Conservation (phyloP, 2,113 vertebrate species). For the Vicugna pacos region DNA sequence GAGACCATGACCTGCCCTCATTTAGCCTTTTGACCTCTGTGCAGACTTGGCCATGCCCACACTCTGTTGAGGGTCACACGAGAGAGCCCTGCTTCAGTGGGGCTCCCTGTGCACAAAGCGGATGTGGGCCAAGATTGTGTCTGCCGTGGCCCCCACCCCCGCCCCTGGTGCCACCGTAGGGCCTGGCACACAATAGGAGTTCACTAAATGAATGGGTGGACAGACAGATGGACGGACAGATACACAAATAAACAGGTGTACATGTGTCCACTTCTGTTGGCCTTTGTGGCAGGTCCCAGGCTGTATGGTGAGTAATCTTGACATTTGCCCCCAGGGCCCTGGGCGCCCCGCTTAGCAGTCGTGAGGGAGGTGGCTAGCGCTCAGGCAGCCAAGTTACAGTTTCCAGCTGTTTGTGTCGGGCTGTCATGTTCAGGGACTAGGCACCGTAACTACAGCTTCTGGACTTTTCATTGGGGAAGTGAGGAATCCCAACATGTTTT, state of each 20-base stretch:
- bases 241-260: neutral
- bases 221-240: neutral
- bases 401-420: slow-evolving; percentile 88
- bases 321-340: neutral
- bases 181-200: neutral
- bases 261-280: neutral
- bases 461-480: slow-evolving; percentile 86
- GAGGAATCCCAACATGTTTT: slow-evolving; percentile 85
- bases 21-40: neutral
- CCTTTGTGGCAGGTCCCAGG: neutral
- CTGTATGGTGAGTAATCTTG: slow-evolving; percentile 59
- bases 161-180: neutral
- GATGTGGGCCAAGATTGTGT: neutral
- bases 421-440: slow-evolving; percentile 90
- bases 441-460: slow-evolving; percentile 84
- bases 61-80: neutral
- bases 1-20: neutral
- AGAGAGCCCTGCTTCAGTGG: neutral
- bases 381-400: slow-evolving; percentile 87
- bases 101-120: neutral
- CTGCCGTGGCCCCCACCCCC: neutral
- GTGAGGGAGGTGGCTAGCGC: slow-evolving; percentile 80
- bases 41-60: neutral
- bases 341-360: slow-evolving; percentile 78
- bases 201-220: neutral